Evolutionary conservation across 1,140 invertebrate genomes (phyloP).

Genomic region (Eufriesea mexicana): DNA sequence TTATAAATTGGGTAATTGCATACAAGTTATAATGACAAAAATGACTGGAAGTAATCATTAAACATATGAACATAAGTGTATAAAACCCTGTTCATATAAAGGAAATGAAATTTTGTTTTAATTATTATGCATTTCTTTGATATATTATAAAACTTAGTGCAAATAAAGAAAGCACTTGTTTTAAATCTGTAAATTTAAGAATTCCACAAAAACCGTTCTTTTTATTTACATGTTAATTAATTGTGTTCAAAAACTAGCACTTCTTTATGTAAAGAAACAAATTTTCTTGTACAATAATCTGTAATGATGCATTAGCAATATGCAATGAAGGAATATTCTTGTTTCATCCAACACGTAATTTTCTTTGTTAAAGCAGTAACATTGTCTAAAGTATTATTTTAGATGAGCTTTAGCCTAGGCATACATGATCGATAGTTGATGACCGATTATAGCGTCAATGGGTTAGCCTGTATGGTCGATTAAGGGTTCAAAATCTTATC

Average conservation of each 20-base stretch:
- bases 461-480: not conserved
- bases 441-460: not conserved
- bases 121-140: constrained; percentile 47
- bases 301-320: constrained; percentile 5
- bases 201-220: constrained; percentile 18
- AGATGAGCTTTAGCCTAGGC: not conserved
- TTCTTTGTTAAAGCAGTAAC: constrained; percentile 15
- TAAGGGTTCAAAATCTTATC: not conserved
- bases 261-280: constrained; percentile 19
- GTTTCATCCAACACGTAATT: not conserved
- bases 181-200: constrained; percentile 29
- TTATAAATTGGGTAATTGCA: constrained; percentile 45
- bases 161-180: constrained; percentile 22
- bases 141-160: constrained; percentile 15
- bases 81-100: constrained; percentile 42
- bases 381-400: constrained; percentile 42
- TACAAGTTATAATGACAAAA: constrained; percentile 26
- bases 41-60: constrained; percentile 23
- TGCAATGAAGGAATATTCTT: not conserved
- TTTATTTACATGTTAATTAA: constrained; percentile 10
- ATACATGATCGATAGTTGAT: not conserved
- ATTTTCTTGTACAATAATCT: constrained; percentile 28
- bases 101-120: constrained; percentile 16
- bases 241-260: constrained; percentile 35
- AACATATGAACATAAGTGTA: constrained; percentile 21